These are phyloP conservation scores for Lepus timidus DNA, from an alignment of 2,113 vertebrate species.

Conservation along the genomic window DNA sequence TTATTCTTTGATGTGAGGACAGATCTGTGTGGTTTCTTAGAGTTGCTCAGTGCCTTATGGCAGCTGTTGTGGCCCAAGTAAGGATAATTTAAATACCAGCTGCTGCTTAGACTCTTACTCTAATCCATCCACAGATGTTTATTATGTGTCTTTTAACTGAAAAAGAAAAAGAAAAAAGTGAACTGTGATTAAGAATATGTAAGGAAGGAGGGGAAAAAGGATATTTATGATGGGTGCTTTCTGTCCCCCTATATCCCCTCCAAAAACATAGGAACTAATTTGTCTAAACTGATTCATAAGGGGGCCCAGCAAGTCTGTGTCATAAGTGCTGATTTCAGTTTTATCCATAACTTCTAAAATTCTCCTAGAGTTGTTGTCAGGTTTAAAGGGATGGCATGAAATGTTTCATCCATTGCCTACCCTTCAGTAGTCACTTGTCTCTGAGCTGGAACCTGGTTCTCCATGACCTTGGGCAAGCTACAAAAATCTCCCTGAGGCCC, in stretches of 20 bases:
- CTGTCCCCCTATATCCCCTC: not conserved
- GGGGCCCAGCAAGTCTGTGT: not conserved
- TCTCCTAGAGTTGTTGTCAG: not conserved
- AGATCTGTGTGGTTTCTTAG: not conserved
- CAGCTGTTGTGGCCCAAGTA: not conserved
- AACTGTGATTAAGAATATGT: too few relatives aligned
- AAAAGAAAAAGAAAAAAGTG: not conserved
- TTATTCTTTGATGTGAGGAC: not conserved
- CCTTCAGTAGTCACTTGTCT: not conserved
- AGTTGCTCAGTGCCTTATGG: not conserved
- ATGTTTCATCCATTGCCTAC: not conserved
- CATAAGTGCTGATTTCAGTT: not conserved
- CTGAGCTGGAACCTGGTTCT: not conserved
- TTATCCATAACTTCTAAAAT: not conserved
- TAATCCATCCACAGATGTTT: not conserved
- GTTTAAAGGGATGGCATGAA: not conserved
- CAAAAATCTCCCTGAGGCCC: not conserved
- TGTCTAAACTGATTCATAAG: not conserved
- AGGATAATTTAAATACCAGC: conserved; percentile 22
- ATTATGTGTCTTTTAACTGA: not conserved
- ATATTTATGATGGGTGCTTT: not conserved
- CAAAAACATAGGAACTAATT: not conserved
- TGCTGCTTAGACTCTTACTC: not conserved
- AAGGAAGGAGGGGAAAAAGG: too few relatives aligned
- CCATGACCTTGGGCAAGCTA: not conserved